phyloP scores from a whole-genome alignment of 1,140 invertebrate genomes.

The Drosophila bocki region DNA sequence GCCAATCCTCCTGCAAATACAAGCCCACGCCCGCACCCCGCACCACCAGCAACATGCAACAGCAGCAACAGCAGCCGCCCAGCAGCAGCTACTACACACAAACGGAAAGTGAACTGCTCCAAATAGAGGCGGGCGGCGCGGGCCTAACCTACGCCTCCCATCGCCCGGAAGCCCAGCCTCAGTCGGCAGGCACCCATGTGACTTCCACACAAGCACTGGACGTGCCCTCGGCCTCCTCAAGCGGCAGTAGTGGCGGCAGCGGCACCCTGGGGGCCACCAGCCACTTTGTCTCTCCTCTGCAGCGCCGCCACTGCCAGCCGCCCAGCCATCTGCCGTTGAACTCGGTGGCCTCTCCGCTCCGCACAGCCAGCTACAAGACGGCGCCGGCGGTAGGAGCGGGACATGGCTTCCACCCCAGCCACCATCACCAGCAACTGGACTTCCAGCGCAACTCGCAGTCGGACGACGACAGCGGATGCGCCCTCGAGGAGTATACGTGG shows the following conservation, averaged over 20 bases:
- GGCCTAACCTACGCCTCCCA: constrained; percentile 46
- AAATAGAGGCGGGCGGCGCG: constrained; percentile 73
- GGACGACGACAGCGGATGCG: constrained; percentile 98
- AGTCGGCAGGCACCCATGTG: constrained; percentile 19
- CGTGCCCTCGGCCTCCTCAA: constrained; percentile 53
- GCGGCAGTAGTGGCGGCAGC: constrained; percentile 59
- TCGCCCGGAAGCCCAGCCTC: constrained; percentile 23
- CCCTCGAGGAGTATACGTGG: constrained; percentile 99
- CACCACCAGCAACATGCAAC: constrained; percentile 64
- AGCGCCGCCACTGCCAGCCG: constrained; percentile 79
- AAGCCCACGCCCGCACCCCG: constrained; percentile 75
- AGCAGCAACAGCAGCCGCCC: constrained; percentile 73
- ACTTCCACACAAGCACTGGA: constrained; percentile 61
- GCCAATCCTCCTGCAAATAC: constrained; percentile 32
- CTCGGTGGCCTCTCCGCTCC: constrained; percentile 78
- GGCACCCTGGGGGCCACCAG: constrained; percentile 46
- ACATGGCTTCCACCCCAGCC: constrained; percentile 63
- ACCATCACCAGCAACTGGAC: constrained; percentile 86
- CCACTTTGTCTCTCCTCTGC: constrained; percentile 77
- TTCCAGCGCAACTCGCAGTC: constrained; percentile 96
- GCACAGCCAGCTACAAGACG: constrained; percentile 73
- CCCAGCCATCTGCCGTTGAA: constrained; percentile 78
- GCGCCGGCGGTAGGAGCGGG: constrained; percentile 56
- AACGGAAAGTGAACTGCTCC: constrained; percentile 80
- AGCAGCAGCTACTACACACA: constrained; percentile 83